phyloP scores from a whole-genome alignment of 1,140 invertebrate species.

The Fopius arisanus region DNA sequence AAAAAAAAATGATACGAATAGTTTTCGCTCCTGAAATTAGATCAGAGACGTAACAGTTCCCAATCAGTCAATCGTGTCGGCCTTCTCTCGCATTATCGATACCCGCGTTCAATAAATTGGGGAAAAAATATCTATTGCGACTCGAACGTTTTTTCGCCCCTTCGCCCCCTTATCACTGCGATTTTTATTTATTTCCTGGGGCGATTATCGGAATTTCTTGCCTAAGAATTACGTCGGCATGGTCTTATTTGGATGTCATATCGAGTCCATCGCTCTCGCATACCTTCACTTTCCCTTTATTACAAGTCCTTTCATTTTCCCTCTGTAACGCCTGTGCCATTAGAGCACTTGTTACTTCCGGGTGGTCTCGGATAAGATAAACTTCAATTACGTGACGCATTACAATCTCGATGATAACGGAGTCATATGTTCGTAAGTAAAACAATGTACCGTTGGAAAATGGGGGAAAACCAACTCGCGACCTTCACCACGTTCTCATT shows the following conservation, averaged over 20 bases:
- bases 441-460: not conserved
- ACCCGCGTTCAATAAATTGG: not conserved
- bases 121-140: not conserved
- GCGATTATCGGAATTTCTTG: not conserved
- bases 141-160: not conserved
- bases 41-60: not conserved
- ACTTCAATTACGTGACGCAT: not conserved
- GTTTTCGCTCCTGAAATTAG: too few species aligned
- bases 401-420: not conserved
- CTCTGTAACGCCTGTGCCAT: not conserved
- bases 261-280: not conserved
- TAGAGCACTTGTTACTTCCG: not conserved
- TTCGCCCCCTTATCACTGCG: not conserved
- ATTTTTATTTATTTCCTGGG: not conserved
- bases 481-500: not conserved
- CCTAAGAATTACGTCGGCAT: not conserved
- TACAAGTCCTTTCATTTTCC: not conserved
- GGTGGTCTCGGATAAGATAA: not conserved
- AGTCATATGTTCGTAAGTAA: not conserved
- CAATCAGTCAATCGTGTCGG: conserved; percentile 4
- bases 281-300: not conserved
- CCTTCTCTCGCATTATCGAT: not conserved
- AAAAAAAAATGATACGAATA: too few species aligned
- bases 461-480: not conserved
- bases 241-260: not conserved